These are phyloP conservation scores for Microtus oregoni DNA, from an alignment of 2,113 vertebrate species.

Conservation along the genomic window DNA sequence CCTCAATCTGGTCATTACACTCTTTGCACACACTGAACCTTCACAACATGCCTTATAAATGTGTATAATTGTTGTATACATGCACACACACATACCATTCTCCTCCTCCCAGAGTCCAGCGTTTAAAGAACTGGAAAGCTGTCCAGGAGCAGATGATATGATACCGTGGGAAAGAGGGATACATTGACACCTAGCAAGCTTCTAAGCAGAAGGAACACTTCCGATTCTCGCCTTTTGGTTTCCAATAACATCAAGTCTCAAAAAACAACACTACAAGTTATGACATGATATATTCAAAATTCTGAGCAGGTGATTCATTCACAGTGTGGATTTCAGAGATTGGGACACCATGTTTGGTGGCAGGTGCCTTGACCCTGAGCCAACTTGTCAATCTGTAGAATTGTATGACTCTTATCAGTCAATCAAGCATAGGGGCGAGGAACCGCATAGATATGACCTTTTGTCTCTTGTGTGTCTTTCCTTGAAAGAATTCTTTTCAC, in stretches of 20 bases:
- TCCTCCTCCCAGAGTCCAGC: not conserved
- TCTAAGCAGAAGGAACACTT: not conserved
- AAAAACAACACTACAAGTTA: not conserved
- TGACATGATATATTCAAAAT: not conserved
- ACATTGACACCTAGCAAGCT: not conserved
- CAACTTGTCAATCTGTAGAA: not conserved
- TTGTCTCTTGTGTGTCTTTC: not conserved
- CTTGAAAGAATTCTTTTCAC: not conserved
- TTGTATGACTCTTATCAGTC: conserved; percentile 7
- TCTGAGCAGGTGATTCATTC: not conserved
- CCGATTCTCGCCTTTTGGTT: not conserved
- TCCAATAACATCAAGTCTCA: not conserved
- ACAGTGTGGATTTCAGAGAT: not conserved
- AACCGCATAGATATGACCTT: not conserved
- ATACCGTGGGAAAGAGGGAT: conserved; percentile 9
- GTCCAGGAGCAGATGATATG: not conserved
- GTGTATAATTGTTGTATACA: not conserved
- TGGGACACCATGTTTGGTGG: not conserved
- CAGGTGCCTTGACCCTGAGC: not conserved
- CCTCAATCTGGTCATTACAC: not conserved
- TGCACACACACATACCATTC: not conserved
- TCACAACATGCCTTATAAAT: not conserved
- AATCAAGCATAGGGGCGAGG: not conserved
- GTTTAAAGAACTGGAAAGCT: not conserved
- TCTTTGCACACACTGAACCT: not conserved